Evolutionary conservation across 2,888 invertebrate species (phyloP).

Genomic region (Zygothrica quintamaculata): DNA sequence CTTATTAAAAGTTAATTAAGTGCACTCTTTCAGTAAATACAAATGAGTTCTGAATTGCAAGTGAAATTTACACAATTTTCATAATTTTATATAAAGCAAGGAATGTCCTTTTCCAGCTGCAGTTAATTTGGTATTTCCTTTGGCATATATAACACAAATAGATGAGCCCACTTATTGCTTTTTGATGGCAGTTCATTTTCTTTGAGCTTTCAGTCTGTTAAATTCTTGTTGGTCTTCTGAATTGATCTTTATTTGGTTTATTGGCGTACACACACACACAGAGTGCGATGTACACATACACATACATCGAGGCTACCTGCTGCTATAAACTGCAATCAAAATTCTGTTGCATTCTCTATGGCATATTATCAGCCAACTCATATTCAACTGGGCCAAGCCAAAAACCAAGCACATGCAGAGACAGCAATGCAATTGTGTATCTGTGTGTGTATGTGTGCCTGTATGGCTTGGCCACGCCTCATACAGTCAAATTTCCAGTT

Average conservation of each 20-base stretch:
- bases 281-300: too few relatives aligned
- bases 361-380: too few relatives aligned
- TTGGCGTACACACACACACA: constrained; percentile 4
- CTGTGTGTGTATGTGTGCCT: constrained; percentile 9
- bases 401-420: background rate
- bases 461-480: too few relatives aligned
- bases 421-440: background rate
- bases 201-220: constrained; percentile 1
- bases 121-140: constrained; percentile 1
- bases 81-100: too few relatives aligned
- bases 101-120: background rate
- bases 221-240: background rate
- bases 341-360: constrained; percentile 2
- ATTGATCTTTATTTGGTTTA: constrained; percentile 2
- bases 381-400: background rate
- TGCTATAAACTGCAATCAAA: constrained; percentile 6
- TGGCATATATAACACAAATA: constrained; percentile 17
- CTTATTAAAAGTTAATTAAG: too few relatives aligned
- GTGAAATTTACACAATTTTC: too few relatives aligned
- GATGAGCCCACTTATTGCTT: constrained; percentile 37
- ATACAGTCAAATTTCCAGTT: constrained; percentile 22
- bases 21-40: too few relatives aligned
- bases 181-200: constrained; percentile 31
- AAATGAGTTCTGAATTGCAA: too few relatives aligned
- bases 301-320: background rate